Percentiles rank a stretch among this genome's conserved stretches.
Conservation (phyloP, 37 sponge, comb jelly and placozoan species). For the Petrosia ficiformis region DNA sequence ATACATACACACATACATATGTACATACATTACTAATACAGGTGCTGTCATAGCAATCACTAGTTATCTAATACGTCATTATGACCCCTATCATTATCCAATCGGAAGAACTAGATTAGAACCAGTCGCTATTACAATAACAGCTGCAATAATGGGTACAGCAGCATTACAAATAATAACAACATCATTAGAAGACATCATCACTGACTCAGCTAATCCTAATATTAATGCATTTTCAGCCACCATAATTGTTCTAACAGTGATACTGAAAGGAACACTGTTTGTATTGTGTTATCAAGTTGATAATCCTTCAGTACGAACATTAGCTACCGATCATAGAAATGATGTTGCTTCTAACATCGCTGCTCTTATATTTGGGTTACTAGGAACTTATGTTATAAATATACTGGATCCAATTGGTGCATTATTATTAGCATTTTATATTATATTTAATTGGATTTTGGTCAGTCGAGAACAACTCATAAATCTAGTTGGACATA, state of each 20-base stretch:
- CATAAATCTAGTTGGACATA: constrained; percentile 41
- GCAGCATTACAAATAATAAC: constrained; percentile 56
- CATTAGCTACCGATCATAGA: constrained; percentile 53
- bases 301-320: constrained; percentile 45
- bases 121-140: constrained; percentile 51
- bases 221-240: constrained; percentile 41
- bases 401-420: constrained; percentile 41
- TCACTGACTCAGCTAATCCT: constrained; percentile 7
- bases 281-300: constrained; percentile 38
- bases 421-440: constrained; percentile 41
- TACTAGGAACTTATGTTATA: constrained; percentile 48
- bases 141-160: constrained; percentile 62
- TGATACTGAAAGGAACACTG: constrained; percentile 28
- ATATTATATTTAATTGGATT: constrained; percentile 59
- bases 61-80: constrained; percentile 26
- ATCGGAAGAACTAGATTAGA: constrained; percentile 47
- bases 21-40: no score
- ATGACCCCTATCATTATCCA: constrained; percentile 42
- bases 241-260: constrained; percentile 28
- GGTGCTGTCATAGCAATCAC: constrained; percentile 32
- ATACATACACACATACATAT: constrained; percentile 21
- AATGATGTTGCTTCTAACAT: constrained; percentile 47
- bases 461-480: constrained; percentile 46
- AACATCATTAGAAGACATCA: constrained; percentile 26
- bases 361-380: constrained; percentile 47